A percentile compares a stretch with the other conserved stretches of the same genome.
Conservation (phyloP, 2,888 invertebrate genomes). For the Boloria euphrosyne region DNA sequence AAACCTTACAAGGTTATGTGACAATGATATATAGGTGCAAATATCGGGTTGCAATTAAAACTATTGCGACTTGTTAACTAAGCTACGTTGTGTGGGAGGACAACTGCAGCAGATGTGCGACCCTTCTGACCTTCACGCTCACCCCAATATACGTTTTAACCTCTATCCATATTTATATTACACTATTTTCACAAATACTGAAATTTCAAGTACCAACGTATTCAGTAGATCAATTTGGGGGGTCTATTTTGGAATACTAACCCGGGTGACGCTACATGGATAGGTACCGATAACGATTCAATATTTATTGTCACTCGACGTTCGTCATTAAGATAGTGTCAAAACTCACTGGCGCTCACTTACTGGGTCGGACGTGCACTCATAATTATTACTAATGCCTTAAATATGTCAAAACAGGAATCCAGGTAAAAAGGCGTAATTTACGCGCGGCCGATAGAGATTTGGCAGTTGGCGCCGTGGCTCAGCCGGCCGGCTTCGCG, state of each 20-base stretch:
- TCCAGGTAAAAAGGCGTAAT: constrained; percentile 83
- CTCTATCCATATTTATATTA: constrained; percentile 49
- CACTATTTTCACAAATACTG: constrained; percentile 38
- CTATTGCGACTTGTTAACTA: constrained; percentile 69
- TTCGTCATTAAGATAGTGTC: constrained; percentile 82
- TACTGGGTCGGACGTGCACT: constrained; percentile 71
- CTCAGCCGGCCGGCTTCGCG: constrained; percentile 63
- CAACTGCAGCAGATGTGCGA: constrained; percentile 76
- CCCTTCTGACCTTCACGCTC: constrained; percentile 61
- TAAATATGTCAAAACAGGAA: constrained; percentile 83
- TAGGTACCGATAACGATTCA: constrained; percentile 77
- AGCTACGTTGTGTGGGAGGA: constrained; percentile 63
- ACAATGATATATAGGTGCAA: constrained; percentile 52
- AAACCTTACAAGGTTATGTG: constrained; percentile 30
- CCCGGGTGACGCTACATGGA: constrained; percentile 65
- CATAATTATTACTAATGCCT: constrained; percentile 83
- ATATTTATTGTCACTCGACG: constrained; percentile 81
- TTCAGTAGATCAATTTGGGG: constrained; percentile 59
- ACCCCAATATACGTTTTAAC: constrained; percentile 67
- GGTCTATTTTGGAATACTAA: constrained; percentile 72
- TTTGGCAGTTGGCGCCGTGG: constrained; percentile 82
- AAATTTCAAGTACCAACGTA: constrained; percentile 20
- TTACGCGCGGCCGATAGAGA: constrained; percentile 81
- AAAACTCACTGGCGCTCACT: constrained; percentile 75
- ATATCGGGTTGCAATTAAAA: constrained; percentile 80